phyloP scores from a whole-genome alignment of 2,888 invertebrate species.

The Megastigmus dorsalis region DNA sequence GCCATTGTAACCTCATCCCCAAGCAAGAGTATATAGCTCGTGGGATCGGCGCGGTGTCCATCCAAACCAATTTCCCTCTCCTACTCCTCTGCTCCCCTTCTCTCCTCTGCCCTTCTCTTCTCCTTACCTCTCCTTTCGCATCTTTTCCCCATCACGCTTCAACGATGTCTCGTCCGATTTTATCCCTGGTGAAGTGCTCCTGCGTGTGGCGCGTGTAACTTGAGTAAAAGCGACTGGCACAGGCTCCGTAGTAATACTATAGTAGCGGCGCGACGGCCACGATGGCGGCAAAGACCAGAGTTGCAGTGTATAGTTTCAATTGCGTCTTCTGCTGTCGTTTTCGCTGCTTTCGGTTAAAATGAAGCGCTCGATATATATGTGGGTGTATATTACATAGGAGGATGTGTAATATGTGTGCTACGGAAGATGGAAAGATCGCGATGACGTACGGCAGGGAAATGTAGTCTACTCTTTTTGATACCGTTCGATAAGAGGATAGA shows the following conservation, averaged over 20 bases:
- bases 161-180: constrained; percentile 33
- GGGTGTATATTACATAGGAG: no score
- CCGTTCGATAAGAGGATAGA: neutral
- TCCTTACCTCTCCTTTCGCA: neutral
- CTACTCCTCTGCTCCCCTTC: neutral
- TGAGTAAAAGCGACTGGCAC: constrained; percentile 25
- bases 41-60: neutral
- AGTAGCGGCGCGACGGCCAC: constrained; percentile 32
- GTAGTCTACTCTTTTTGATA: neutral
- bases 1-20: constrained; percentile 44
- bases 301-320: constrained; percentile 58
- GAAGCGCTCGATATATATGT: neutral
- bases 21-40: neutral
- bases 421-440: constrained; percentile 34
- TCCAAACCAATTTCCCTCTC: constrained; percentile 29
- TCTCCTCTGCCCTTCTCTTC: neutral
- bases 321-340: constrained; percentile 7
- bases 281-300: constrained; percentile 36
- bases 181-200: constrained; percentile 10
- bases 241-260: constrained; percentile 34
- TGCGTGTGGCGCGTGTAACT: constrained; percentile 30
- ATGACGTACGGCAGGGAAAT: constrained; percentile 13
- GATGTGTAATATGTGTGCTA: no score
- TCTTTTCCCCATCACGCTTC: constrained; percentile 12
- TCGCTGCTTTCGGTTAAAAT: constrained; percentile 9